Percentiles rank a stretch among this genome's conserved stretches.
Evolutionary conservation across 2,797 vertebrate genomes (phyloP).

Genomic region (Sebastes umbrosus): DNA sequence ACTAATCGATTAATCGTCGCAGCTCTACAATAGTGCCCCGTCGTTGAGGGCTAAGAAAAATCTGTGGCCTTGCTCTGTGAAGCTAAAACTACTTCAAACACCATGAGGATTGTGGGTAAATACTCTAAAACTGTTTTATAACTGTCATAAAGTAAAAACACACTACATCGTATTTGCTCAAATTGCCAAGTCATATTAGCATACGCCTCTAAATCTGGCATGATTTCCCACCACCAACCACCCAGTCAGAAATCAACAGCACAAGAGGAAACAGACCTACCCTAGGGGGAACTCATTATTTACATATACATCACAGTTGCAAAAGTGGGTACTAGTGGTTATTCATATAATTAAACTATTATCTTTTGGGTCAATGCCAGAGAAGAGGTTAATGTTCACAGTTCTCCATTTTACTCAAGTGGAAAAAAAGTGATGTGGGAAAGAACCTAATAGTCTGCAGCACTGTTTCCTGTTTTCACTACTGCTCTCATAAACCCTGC

Average conservation of each 20-base stretch:
- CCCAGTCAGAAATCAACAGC: background rate
- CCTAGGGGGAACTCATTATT: background rate
- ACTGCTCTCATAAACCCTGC: background rate
- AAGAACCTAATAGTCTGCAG: background rate
- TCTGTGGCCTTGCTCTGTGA: background rate
- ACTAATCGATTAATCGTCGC: too few relatives aligned
- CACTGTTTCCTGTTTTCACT: background rate
- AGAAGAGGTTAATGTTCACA: background rate
- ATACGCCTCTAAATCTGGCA: background rate
- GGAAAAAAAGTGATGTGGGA: background rate
- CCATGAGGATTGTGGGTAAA: background rate
- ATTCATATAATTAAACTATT: background rate
- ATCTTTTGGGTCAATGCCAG: background rate
- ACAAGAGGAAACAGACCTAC: background rate
- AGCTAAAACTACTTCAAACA: background rate
- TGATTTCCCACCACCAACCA: background rate
- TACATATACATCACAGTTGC: background rate
- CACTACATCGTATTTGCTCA: constrained; percentile 12
- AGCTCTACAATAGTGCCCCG: too few relatives aligned
- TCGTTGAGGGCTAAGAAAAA: background rate
- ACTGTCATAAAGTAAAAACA: background rate
- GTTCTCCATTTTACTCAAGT: constrained; percentile 21
- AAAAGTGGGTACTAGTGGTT: background rate
- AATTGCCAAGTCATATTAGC: background rate
- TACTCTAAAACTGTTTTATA: background rate